Evolutionary conservation across 2,888 invertebrate species (phyloP), one percentile per base, ranked within the genome.

Genomic region (Lamellibrachia columna): DNA sequence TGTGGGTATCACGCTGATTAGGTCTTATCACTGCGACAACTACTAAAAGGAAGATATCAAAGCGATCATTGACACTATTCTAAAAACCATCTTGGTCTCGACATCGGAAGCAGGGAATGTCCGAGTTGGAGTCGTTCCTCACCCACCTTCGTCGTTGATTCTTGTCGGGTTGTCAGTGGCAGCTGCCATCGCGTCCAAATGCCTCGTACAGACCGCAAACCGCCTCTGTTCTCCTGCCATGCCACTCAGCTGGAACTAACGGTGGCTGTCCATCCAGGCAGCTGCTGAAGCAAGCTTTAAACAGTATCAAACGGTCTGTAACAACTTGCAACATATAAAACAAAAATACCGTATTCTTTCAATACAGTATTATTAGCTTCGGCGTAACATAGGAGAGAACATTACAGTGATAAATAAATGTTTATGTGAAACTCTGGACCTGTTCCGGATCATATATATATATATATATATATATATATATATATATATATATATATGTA

Each of bases 101-200:
- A 6, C 75, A 22, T 75, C 75, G 75, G 75, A 75, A 75, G 75
- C n/a, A 6, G 75, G 22, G n/a, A 15, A 75, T 75, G 15, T 75
- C 75, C 75, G 75, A 15, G 75, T 6, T 75, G 75, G 75, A n/a
- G 15, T 75, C 4, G 75, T 11, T 75, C 22, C n/a, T 75, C 75
- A 15, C 75, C 75, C 75, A 75, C 75, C 75, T 75, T 15, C n/a
- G 75, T 55, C 55, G 55, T 55, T 55, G 55, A 7, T 9, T 55
- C 55, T 55, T 55, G 55, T 9, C 75, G n/a, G n/a, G 75, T 22
- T 75, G 75, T n/a, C 75, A 75, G 75, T 75, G 75, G 75, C 75
- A 75, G 75, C 22, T 75, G 75, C 75, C n/a, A 22, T n/a, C 75
- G 75, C n/a, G 53, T 91, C n/a, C 15, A 91, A 91, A 53, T 91